Base-by-base conservation (phyloP, 2,888 invertebrate species). In the Cryptophagus acutangulus region DNA sequence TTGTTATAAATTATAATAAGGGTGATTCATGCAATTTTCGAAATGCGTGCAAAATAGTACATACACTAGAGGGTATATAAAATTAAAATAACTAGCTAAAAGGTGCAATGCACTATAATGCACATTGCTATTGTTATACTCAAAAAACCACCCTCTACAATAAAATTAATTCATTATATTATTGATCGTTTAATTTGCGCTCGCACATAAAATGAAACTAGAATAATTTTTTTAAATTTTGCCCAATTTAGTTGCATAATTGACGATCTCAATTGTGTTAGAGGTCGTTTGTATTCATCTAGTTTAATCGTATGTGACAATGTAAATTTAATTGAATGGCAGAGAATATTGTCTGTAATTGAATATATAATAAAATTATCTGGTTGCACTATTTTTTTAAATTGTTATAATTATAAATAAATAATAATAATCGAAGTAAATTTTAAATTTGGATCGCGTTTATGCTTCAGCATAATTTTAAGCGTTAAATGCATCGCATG, bases 271-370 rank as follows among this genome's bases (percentile, higher is more conserved):
- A 20, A n/a, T 20, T 20, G 24, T n/a, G 6, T 6, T 20, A 20
- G n/a, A 20, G n/a, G 36, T 24, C 36, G 26, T 36, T 16, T 36
- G 17, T 36, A 36, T 36, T 28, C 36, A 36, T 36, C 28, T 36
- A 36, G 5, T 25, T 36, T 15, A 36, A 36, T 36, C 17, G 17
- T 25, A 28, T 26, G 28, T 36, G 36, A 36, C 36, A 36, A 25
- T 25, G 28, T 26, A 36, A 8, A 8, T 6, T 20, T 20, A n/a
- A 8, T 8, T 8, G 6, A 8, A n/a, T 20, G n/a, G n/a, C 6
- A 20, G 6, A 8, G 24, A 8, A 8, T 8, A 6, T 8, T n/a
- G 24, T 8, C 6, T 20, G 24, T 20, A 20, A 6, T 6, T 20
- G 24, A 20, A 6, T 6, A 20, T 20, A 20, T n/a, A 20, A 20